phyloP scores from a whole-genome alignment of 2,888 invertebrate species.

The Lepeophtheirus nordmannii region DNA sequence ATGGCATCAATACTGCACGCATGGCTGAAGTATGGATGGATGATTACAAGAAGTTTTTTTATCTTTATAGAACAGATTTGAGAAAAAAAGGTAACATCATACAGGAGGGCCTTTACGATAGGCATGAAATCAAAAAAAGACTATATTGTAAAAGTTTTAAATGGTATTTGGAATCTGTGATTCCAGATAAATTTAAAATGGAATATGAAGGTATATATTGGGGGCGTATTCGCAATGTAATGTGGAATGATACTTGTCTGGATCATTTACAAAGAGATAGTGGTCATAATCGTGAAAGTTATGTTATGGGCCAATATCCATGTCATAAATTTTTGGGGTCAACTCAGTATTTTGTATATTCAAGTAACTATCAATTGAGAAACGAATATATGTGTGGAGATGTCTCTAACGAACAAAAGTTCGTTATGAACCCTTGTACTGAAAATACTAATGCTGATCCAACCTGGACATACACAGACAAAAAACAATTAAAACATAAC shows the following conservation, averaged over 20 bases:
- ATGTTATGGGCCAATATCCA: conserved; percentile 14
- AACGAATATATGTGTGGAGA: conserved; percentile 23
- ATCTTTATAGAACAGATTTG: conserved; percentile 64
- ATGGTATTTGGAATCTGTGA: conserved; percentile 83
- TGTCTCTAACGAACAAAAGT: background rate
- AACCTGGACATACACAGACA: background rate
- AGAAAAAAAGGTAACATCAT: conserved; percentile 49
- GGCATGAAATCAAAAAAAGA: conserved; percentile 47
- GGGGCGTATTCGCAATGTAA: conserved; percentile 43
- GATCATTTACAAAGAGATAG: conserved; percentile 19
- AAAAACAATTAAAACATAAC: background rate
- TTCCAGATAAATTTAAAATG: conserved; percentile 75
- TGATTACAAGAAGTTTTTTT: conserved; percentile 83
- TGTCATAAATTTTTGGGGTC: conserved; percentile 15
- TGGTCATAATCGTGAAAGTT: conserved; percentile 9
- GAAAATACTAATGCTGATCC: background rate
- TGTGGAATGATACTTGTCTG: conserved; percentile 7
- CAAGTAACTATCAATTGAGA: background rate
- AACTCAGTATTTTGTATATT: conserved; percentile 15
- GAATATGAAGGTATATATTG: conserved; percentile 60
- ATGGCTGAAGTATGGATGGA: conserved; percentile 97
- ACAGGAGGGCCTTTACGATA: conserved; percentile 41
- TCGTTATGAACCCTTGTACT: background rate
- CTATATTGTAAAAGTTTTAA: conserved; percentile 69
- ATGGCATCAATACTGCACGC: conserved; percentile 75